Conservation (phyloP, 2,888 invertebrate species). For the Oscheius sp. region DNA sequence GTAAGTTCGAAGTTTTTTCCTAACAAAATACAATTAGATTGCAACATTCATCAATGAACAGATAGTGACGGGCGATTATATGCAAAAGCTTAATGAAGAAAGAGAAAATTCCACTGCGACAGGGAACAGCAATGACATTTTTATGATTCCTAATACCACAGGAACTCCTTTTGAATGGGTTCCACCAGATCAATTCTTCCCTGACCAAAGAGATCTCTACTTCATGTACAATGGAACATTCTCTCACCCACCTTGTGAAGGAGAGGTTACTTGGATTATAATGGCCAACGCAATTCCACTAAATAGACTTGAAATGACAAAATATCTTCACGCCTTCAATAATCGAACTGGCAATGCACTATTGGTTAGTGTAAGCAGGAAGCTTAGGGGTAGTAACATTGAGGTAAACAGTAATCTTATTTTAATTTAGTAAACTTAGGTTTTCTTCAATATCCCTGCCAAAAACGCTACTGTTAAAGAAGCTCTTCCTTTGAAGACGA, state of each 20-base stretch:
- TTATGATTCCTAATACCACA: slow-evolving; percentile 2
- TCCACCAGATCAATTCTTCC: neutral
- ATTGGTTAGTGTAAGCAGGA: too few species aligned
- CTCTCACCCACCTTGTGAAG: slow-evolving; percentile 13
- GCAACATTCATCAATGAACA: neutral
- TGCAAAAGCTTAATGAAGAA: too few species aligned
- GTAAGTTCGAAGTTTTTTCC: neutral
- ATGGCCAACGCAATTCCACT: neutral
- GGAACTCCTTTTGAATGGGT: slow-evolving; percentile 14
- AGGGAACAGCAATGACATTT: neutral
- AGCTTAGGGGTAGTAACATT: too few species aligned
- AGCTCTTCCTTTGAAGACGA: neutral
- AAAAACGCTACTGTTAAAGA: neutral
- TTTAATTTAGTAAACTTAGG: neutral
- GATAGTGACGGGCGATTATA: neutral
- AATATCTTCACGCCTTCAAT: neutral
- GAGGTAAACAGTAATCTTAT: too few species aligned
- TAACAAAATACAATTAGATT: neutral
- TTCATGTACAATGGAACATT: slow-evolving; percentile 21
- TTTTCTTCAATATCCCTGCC: slow-evolving; percentile 1
- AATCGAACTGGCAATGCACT: neutral
- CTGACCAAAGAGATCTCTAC: neutral
- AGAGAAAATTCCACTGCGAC: too few species aligned
- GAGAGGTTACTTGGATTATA: slow-evolving; percentile 5
- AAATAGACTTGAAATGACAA: neutral